phyloP scores from a whole-genome alignment of 2,888 invertebrate genomes.

The Drosophila neonasuta region DNA sequence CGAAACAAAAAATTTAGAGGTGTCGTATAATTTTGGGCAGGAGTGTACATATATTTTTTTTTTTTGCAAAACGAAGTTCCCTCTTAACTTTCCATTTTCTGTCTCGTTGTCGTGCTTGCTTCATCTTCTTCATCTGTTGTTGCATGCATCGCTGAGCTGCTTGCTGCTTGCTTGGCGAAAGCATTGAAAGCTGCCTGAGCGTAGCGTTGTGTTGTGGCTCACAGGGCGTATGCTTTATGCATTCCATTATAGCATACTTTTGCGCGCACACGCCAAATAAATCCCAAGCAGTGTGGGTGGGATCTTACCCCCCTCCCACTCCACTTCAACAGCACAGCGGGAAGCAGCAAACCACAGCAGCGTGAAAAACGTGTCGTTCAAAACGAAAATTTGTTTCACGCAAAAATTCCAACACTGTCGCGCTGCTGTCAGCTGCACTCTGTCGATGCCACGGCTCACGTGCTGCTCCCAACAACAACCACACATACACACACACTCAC shows the following conservation, averaged over 20 bases:
- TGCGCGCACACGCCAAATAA: constrained; percentile 57
- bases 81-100: not conserved
- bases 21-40: too few species aligned
- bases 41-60: too few species aligned
- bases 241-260: constrained; percentile 72
- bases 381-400: constrained; percentile 64
- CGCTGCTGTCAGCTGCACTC: constrained; percentile 50
- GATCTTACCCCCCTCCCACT: not conserved
- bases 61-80: constrained; percentile 6
- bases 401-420: constrained; percentile 47
- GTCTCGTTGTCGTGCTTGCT: not conserved
- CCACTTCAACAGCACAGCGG: constrained; percentile 1
- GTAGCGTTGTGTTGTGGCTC: constrained; percentile 25
- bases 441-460: constrained; percentile 35
- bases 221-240: constrained; percentile 69
- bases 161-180: constrained; percentile 11
- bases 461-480: constrained; percentile 11
- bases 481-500: not conserved
- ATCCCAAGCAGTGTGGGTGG: constrained; percentile 19
- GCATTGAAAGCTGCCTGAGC: constrained; percentile 19
- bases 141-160: constrained; percentile 27
- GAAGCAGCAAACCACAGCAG: constrained; percentile 17
- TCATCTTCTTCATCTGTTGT: constrained; percentile 3
- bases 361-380: constrained; percentile 46
- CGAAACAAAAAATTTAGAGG: too few species aligned